These are phyloP conservation scores for Caenorhabditis sp. DNA, from an alignment of 2,888 invertebrate species.

Conservation along the genomic window DNA sequence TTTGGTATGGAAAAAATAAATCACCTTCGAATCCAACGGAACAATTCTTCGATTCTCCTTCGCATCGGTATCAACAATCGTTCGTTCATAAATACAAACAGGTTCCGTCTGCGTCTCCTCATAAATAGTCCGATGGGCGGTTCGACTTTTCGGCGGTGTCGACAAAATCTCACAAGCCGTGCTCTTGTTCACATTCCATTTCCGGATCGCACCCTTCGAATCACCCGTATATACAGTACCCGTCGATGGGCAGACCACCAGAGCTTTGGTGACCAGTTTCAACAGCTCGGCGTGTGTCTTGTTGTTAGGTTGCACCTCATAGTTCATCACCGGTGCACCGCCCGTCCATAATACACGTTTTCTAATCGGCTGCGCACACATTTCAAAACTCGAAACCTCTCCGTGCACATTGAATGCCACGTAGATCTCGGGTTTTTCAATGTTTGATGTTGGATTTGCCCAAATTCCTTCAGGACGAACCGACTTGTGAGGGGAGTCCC, in stretches of 20 bases:
- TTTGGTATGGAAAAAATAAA: too few species aligned
- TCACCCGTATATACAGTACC: slow-evolving; percentile 49
- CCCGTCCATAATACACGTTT: slow-evolving; percentile 32
- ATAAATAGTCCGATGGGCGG: slow-evolving; percentile 25
- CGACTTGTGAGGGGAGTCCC: slow-evolving; percentile 27
- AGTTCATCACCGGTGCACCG: slow-evolving; percentile 25
- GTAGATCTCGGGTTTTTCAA: slow-evolving; percentile 31
- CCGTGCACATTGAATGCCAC: slow-evolving; percentile 34
- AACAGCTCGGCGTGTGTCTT: slow-evolving; percentile 2
- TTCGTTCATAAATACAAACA: slow-evolving; percentile 33
- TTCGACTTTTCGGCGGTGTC: slow-evolving; percentile 16
- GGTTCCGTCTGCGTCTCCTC: slow-evolving; percentile 25
- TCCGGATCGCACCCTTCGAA: slow-evolving; percentile 39
- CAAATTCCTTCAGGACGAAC: slow-evolving; percentile 18
- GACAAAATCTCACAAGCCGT: slow-evolving; percentile 24
- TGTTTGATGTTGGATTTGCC: slow-evolving; percentile 28
- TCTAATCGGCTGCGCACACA: slow-evolving; percentile 22
- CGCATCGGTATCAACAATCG: slow-evolving; percentile 25
- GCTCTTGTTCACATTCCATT: slow-evolving; percentile 36
- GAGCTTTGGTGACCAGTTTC: slow-evolving; percentile 18
- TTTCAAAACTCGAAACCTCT: slow-evolving; percentile 39
- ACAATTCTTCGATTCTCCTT: slow-evolving; percentile 35
- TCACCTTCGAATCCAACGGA: slow-evolving; percentile 35
- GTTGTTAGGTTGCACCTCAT: not conserved
- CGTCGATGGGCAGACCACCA: slow-evolving; percentile 40